Conservation (phyloP, 2,113 vertebrate genomes). For the Heterochromis multidens region DNA sequence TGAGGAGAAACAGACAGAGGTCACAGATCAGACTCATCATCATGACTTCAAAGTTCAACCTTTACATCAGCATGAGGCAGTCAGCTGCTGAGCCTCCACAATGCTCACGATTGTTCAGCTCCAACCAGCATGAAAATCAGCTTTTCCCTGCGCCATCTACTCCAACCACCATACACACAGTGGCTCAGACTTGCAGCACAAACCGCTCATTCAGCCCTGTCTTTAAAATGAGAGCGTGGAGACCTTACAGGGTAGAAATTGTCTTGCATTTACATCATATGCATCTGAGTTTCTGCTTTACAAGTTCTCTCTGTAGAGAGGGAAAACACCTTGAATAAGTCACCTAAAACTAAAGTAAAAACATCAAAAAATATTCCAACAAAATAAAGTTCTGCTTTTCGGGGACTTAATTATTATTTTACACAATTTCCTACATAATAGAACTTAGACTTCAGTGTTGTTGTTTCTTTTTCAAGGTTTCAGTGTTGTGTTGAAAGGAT, state of each 20-base stretch:
- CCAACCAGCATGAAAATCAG: conserved; percentile 44
- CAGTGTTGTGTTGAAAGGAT: too few species aligned
- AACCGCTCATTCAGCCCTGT: neutral
- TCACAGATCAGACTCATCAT: neutral
- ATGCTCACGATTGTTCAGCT: conserved; percentile 23
- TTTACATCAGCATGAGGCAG: conserved; percentile 18
- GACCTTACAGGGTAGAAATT: neutral
- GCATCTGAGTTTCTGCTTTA: neutral
- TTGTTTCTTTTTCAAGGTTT: neutral
- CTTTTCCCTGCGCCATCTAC: neutral
- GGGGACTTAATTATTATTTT: neutral
- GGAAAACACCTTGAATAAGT: neutral
- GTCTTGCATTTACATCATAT: neutral
- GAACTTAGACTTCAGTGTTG: neutral
- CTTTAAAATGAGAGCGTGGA: neutral
- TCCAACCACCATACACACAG: neutral
- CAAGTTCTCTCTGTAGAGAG: neutral
- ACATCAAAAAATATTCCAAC: neutral
- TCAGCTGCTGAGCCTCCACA: conserved; percentile 59
- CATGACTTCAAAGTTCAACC: neutral
- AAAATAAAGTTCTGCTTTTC: neutral
- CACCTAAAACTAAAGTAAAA: neutral
- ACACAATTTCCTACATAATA: neutral
- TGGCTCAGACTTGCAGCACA: neutral
- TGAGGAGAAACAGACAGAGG: conserved; percentile 11